Evolutionary conservation across 2,797 vertebrate genomes (phyloP), one percentile per base, ranked within the genome.

Genomic region (Arrhamphus sclerolepis): DNA sequence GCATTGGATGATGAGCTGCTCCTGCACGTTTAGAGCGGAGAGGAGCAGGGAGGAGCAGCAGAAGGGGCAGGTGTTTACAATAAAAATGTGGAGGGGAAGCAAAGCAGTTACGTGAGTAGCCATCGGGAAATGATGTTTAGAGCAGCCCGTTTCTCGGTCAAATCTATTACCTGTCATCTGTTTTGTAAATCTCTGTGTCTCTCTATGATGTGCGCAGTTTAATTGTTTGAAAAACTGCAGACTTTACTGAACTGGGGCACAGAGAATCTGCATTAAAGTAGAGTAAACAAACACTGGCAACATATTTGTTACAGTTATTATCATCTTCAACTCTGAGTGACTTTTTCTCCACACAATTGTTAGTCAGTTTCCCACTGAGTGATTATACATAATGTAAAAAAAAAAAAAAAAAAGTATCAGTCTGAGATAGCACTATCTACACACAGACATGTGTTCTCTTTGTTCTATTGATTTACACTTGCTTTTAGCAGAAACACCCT

Each of bases 281-380:
- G 22, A 26, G 17, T 55, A 42, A 17, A 67, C 72, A 80, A 77
- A 84, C 82, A 83, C 52, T 44, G 31, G 57, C 59, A 60, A 70
- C 58, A 53, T 76, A 72, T 81, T 77, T 70, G 62, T 72, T 77
- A 69, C 50, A 62, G 26, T 81, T 80, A 76, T 85, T 66, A 72
- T 75, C 54, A 75, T 65, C 50, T 17, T 78, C 75, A 78, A 72
- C 73, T 82, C 75, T 48, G 47, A 41, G 57, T 44, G 41, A 83
- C 82, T 66, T 66, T 46, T 46, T 65, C 55, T 47, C 31, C 40
- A 56, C 54, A 16, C 39, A n/a, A 39, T 62, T 69, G 66, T 83
- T 82, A 78, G 66, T 66, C 77, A 69, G 66, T 63, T 69, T 57
- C 24, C 18, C 22, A 17, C 50, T 56, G 80, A 78, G 18, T 63